Conservation (phyloP, 2,797 vertebrate species). For the Poeciliopsis infans region DNA sequence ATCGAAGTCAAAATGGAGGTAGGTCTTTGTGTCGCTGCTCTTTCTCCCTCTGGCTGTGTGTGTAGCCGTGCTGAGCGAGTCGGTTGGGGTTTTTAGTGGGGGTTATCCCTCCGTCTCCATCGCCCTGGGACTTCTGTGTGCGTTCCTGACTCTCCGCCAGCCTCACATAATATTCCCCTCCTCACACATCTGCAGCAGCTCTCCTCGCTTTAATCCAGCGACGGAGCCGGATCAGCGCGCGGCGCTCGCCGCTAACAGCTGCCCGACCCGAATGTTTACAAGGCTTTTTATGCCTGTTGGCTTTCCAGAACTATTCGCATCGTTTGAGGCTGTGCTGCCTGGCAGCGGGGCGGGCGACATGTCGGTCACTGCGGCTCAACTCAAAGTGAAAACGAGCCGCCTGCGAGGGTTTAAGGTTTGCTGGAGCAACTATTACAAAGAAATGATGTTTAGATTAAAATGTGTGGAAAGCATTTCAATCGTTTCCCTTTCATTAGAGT, state of each 20-base stretch:
- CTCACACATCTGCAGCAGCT: conserved; percentile 72
- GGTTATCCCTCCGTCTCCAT: conserved; percentile 56
- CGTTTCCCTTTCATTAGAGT: conserved; percentile 5
- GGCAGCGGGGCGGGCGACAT: background rate
- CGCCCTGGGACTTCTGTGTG: conserved; percentile 71
- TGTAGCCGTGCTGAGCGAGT: conserved; percentile 54
- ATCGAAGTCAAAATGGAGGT: background rate
- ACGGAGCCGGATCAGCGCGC: background rate
- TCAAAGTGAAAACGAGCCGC: conserved; percentile 18
- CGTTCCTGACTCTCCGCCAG: conserved; percentile 76
- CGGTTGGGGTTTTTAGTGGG: background rate
- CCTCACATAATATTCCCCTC: conserved; percentile 63
- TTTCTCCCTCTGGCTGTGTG: conserved; percentile 61
- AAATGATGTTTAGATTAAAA: background rate
- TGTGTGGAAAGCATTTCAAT: background rate
- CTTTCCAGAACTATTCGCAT: conserved; percentile 17
- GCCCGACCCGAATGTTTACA: conserved; percentile 32
- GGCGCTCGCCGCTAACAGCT: conserved; percentile 33
- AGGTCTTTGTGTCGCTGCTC: conserved; percentile 19
- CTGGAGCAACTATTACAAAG: background rate
- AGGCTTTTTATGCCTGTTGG: conserved; percentile 30
- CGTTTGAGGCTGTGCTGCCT: conserved; percentile 25
- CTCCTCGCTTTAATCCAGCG: conserved; percentile 9
- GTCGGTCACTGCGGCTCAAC: conserved; percentile 14
- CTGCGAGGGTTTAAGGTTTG: conserved; percentile 13